Evolutionary conservation across 2,113 vertebrate species (phyloP).

Genomic region (Ameiurus melas): DNA sequence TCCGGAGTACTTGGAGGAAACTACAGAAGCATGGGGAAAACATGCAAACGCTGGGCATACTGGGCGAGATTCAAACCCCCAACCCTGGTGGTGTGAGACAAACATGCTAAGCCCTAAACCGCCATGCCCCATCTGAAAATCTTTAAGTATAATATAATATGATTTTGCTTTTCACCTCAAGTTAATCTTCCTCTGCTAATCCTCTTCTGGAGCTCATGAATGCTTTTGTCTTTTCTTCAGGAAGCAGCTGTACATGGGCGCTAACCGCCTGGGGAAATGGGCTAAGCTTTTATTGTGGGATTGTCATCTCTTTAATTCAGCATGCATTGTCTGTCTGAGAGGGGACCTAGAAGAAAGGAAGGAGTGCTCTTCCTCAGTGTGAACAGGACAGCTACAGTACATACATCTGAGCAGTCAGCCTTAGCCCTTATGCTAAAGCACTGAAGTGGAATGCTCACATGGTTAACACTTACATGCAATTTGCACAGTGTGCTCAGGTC

Average conservation of each 20-base stretch:
- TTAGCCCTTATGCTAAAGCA: conserved; percentile 42
- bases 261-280: conserved; percentile 66
- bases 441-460: conserved; percentile 43
- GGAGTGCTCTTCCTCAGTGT: conserved; percentile 50
- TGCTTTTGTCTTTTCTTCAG: conserved; percentile 42
- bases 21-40: too few species aligned
- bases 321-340: conserved; percentile 64
- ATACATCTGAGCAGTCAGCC: conserved; percentile 43
- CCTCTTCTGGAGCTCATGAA: neutral
- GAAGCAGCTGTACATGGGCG: conserved; percentile 53
- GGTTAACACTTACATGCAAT: conserved; percentile 2
- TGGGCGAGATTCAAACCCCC: too few species aligned
- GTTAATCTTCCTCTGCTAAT: conserved; percentile 14
- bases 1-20: too few species aligned
- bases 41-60: too few species aligned
- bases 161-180: neutral
- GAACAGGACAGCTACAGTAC: neutral
- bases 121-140: neutral
- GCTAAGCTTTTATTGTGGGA: conserved; percentile 63
- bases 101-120: too few species aligned
- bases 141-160: neutral
- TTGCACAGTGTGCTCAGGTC: neutral
- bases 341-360: conserved; percentile 60
- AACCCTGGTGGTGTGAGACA: too few species aligned
- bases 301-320: conserved; percentile 59